Evolutionary conservation across 2,113 vertebrate species (phyloP).

Genomic region (Todiramphus saurophagus): DNA sequence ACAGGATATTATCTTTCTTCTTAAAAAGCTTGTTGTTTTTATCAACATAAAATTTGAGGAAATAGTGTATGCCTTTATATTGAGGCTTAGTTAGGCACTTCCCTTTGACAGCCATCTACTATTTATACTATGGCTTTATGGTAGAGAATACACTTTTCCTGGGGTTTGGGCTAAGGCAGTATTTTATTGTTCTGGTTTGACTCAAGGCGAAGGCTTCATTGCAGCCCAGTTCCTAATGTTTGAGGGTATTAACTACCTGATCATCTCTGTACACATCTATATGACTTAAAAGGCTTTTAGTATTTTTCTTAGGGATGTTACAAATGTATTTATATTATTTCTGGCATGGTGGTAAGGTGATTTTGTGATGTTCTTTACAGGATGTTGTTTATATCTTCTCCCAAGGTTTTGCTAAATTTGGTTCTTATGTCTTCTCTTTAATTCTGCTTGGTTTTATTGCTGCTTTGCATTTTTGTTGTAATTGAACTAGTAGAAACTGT

Average conservation of each 20-base stretch:
- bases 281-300: not conserved
- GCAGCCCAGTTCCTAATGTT: not conserved
- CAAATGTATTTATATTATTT: not conserved
- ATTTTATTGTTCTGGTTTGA: not conserved
- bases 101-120: not conserved
- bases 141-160: not conserved
- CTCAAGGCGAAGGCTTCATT: not conserved
- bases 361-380: not conserved
- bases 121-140: not conserved
- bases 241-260: not conserved
- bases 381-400: not conserved
- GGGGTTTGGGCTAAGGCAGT: not conserved
- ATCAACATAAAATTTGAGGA: conserved; percentile 6
- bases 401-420: not conserved
- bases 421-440: not conserved
- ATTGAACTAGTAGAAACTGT: not conserved
- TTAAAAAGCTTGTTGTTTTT: conserved; percentile 18
- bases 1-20: not conserved
- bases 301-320: not conserved
- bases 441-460: not conserved
- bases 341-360: not conserved
- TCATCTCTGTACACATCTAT: not conserved
- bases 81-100: not conserved
- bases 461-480: not conserved
- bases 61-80: not conserved